Evolutionary conservation across 2,888 invertebrate genomes (phyloP).

Genomic region (Proisotoma minuta): DNA sequence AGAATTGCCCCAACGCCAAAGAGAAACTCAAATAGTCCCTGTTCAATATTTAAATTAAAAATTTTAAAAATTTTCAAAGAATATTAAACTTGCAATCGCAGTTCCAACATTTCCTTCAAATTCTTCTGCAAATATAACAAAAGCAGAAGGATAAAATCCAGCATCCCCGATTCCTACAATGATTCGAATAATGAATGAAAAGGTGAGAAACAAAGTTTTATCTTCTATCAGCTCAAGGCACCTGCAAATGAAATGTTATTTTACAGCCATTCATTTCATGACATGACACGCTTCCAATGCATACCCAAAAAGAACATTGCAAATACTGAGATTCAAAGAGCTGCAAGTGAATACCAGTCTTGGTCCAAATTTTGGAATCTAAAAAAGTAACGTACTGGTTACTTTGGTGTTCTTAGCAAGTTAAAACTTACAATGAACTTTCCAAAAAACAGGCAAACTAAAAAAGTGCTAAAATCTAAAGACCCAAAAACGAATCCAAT

Average conservation of each 20-base stretch:
- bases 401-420: too few relatives aligned
- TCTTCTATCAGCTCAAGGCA: constrained; percentile 23
- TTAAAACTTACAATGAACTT: constrained; percentile 30
- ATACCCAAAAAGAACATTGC: constrained; percentile 34
- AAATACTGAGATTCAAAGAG: constrained; percentile 22
- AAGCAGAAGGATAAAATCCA: constrained; percentile 31
- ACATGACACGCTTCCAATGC: neutral
- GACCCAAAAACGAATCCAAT: constrained; percentile 33
- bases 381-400: neutral
- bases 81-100: too few relatives aligned
- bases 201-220: constrained; percentile 20
- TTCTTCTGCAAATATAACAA: constrained; percentile 32
- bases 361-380: constrained; percentile 37
- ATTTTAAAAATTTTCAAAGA: neutral
- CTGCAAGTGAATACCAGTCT: constrained; percentile 21
- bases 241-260: constrained; percentile 17
- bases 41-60: neutral
- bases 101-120: constrained; percentile 26
- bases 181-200: constrained; percentile 28
- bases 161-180: constrained; percentile 35
- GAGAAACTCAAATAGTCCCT: constrained; percentile 37
- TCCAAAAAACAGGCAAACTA: constrained; percentile 24
- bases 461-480: constrained; percentile 31
- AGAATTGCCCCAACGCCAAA: constrained; percentile 39
- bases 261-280: neutral